Evolutionary conservation across 2,888 invertebrate genomes (phyloP).

Genomic region (Sycophila texana): DNA sequence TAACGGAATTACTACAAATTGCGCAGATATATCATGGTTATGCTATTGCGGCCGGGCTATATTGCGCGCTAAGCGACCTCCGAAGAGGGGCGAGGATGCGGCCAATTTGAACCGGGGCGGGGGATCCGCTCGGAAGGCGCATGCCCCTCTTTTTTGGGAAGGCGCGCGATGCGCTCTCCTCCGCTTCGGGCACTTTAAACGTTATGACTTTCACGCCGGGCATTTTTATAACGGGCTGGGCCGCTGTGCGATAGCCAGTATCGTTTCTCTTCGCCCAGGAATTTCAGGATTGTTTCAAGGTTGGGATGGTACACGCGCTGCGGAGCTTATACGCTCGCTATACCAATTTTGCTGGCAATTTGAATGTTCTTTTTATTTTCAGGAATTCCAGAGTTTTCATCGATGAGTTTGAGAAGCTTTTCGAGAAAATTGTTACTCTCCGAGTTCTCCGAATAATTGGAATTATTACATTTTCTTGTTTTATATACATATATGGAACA

Average conservation of each 20-base stretch:
- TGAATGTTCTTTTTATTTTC: background rate
- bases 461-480: no score
- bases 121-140: background rate
- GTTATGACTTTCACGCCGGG: slow-evolving; percentile 21
- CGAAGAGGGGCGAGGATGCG: slow-evolving; percentile 15
- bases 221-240: background rate
- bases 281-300: slow-evolving; percentile 20
- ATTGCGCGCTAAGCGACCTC: slow-evolving; percentile 63
- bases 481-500: no score
- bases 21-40: slow-evolving; percentile 67
- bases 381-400: background rate
- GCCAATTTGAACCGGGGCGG: slow-evolving; percentile 28
- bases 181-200: background rate
- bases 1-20: slow-evolving; percentile 68
- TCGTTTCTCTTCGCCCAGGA: background rate
- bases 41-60: slow-evolving; percentile 64
- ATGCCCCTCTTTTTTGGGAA: slow-evolving; percentile 1
- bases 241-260: background rate
- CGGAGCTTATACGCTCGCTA: no score
- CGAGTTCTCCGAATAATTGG: no score
- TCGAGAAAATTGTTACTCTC: background rate
- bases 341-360: no score
- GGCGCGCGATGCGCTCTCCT: background rate
- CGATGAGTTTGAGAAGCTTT: background rate
- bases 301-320: background rate